Conservation (phyloP, 2,888 invertebrate species). For the Trypoxylon attenuatum region DNA sequence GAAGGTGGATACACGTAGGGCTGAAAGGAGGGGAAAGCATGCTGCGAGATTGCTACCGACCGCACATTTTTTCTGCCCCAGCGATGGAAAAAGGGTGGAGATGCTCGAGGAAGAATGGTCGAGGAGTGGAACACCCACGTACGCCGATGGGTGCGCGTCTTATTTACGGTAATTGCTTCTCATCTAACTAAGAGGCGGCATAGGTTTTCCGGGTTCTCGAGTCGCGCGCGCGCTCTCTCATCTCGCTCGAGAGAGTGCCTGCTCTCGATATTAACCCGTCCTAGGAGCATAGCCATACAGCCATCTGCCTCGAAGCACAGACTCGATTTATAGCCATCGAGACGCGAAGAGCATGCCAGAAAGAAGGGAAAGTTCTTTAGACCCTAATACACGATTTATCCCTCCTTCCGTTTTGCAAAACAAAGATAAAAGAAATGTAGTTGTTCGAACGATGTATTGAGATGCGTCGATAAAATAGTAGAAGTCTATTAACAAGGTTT, state of each 20-base stretch:
- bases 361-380: constrained; percentile 35
- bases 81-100: not conserved
- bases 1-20: no score
- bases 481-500: no score
- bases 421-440: constrained; percentile 20
- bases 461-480: no score
- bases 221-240: constrained; percentile 25
- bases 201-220: constrained; percentile 33
- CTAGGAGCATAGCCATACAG: constrained; percentile 13
- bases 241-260: constrained; percentile 10
- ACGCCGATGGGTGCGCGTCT: constrained; percentile 36
- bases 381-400: constrained; percentile 20
- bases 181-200: constrained; percentile 42
- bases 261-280: constrained; percentile 46
- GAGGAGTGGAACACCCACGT: constrained; percentile 29
- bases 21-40: no score
- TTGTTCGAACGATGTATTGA: no score
- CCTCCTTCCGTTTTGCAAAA: constrained; percentile 25
- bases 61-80: constrained; percentile 17
- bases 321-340: constrained; percentile 42
- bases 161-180: constrained; percentile 56
- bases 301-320: constrained; percentile 21
- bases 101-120: not conserved
- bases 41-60: constrained; percentile 5
- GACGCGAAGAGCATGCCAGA: not conserved